Evolutionary conservation across 2,888 invertebrate genomes (phyloP), one percentile per base, ranked within the genome.

Genomic region (Microplitis deprimator): DNA sequence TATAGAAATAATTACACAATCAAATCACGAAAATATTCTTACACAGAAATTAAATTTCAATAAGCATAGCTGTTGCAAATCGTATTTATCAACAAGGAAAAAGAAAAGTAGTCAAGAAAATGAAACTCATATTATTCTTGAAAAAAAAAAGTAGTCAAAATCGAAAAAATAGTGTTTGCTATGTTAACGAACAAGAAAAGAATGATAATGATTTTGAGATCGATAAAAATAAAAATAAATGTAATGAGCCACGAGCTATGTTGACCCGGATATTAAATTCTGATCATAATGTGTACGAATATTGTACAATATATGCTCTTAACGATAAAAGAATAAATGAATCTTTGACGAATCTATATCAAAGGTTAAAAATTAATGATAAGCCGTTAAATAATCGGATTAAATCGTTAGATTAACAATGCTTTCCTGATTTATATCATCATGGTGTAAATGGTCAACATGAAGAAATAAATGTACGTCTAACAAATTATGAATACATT

Each of bases 291-390:
- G 10, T 10, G 13, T 50, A 50, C 6, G 50, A 8, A 50, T 10
- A 50, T 10, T 50, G 13, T 13, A 50, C 50, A 10, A 50, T 50
- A 50, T 50, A 50, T 50, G 10, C 50, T 10, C 50, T 50, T 50
- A 1, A 50, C 1, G 50, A 50, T 50, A 50, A 50, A 50, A 50
- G 50, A 10, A 50, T 10, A 13, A 50, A 50, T 50, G 50, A 50
- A 10, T 10, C 50, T 8, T 50, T 10, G 13, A 50, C 50, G 13
- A 50, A 50, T 50, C 7, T 50, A 13, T 50, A 50, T 50, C 8
- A 50, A 50, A 50, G 10, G 8, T 50, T 50, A 50, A 50, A 50
- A 50, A 50, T 62, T 62, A 62, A 62, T 62, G 20, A 62, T n/a
- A 20, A 62, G n/a, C 2, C 62, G 7, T 62, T 62, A 16, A 7